A percentile compares a stretch with the other conserved stretches of the same genome.
Conservation (phyloP, 2,888 invertebrate genomes). For the Incurvaria masculella region DNA sequence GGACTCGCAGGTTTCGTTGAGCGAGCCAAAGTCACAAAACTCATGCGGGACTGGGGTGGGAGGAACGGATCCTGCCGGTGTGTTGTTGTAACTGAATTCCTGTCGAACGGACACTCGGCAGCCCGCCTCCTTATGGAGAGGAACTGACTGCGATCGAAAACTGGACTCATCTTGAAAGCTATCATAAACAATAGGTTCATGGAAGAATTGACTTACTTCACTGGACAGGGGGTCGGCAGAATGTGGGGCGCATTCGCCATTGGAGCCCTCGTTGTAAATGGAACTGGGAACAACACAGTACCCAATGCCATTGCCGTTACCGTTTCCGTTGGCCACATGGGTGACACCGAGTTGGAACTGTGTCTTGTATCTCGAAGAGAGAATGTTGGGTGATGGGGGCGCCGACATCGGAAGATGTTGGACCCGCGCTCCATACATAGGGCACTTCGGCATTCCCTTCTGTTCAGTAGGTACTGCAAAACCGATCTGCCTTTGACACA, state of each 20-base stretch:
- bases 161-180: slow-evolving; percentile 34
- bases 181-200: slow-evolving; percentile 41
- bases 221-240: slow-evolving; percentile 52
- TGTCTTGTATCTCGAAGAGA: slow-evolving; percentile 43
- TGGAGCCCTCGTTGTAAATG: slow-evolving; percentile 20
- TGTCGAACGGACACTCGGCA: neutral
- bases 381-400: slow-evolving; percentile 63
- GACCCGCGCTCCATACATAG: slow-evolving; percentile 27
- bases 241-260: slow-evolving; percentile 35
- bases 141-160: slow-evolving; percentile 77
- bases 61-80: slow-evolving; percentile 63
- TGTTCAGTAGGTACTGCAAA: slow-evolving; percentile 49
- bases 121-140: slow-evolving; percentile 59
- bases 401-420: slow-evolving; percentile 62
- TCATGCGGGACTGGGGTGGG: slow-evolving; percentile 70
- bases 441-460: slow-evolving; percentile 34
- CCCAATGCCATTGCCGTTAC: slow-evolving; percentile 21
- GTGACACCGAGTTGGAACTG: slow-evolving; percentile 46
- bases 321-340: slow-evolving; percentile 36
- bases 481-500: slow-evolving; percentile 23
- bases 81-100: slow-evolving; percentile 36
- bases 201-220: slow-evolving; percentile 62
- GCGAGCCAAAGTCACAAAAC: slow-evolving; percentile 66
- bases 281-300: slow-evolving; percentile 34
- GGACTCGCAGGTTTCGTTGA: slow-evolving; percentile 53